These are phyloP conservation scores for Peromyscus maniculatus DNA, from an alignment of 2,113 vertebrate genomes.

Conservation along the genomic window DNA sequence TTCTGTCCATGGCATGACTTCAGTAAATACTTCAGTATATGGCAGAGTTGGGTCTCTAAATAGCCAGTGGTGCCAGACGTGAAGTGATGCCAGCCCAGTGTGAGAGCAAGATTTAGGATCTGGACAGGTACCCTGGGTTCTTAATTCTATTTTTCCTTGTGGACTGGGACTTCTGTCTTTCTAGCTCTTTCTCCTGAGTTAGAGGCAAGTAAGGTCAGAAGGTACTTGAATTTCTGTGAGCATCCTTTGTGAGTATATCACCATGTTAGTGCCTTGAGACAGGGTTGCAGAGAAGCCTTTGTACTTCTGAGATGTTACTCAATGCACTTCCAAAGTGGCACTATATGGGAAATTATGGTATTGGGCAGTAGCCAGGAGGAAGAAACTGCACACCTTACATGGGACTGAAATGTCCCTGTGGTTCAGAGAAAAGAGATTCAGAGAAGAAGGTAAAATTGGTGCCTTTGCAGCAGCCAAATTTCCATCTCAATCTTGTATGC, in stretches of 20 bases:
- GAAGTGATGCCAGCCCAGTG: not conserved
- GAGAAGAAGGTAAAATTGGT: slow-evolving; percentile 64
- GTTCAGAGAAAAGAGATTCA: slow-evolving; percentile 65
- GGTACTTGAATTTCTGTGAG: not conserved
- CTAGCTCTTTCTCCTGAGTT: not conserved
- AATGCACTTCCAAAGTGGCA: slow-evolving; percentile 12
- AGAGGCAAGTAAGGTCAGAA: not conserved
- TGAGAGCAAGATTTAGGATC: not conserved
- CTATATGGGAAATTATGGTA: slow-evolving; percentile 62
- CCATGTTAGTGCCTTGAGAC: not conserved
- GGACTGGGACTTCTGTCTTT: not conserved
- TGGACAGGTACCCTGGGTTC: not conserved
- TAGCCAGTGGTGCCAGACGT: not conserved
- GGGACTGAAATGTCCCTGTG: slow-evolving; percentile 70
- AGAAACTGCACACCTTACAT: slow-evolving; percentile 52
- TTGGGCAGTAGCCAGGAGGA: slow-evolving; percentile 74
- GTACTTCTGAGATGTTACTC: not conserved
- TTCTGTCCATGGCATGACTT: not conserved
- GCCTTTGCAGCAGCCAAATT: slow-evolving; percentile 60
- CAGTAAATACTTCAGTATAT: not conserved
- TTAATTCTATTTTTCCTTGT: not conserved
- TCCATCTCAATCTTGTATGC: slow-evolving; percentile 29
- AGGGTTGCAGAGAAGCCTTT: not conserved
- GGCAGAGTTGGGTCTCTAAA: not conserved
- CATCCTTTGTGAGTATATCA: not conserved